A percentile compares a stretch with the other conserved stretches of the same genome.
Conservation (phyloP, 2,888 invertebrate genomes). For the Andrena flavipes region DNA sequence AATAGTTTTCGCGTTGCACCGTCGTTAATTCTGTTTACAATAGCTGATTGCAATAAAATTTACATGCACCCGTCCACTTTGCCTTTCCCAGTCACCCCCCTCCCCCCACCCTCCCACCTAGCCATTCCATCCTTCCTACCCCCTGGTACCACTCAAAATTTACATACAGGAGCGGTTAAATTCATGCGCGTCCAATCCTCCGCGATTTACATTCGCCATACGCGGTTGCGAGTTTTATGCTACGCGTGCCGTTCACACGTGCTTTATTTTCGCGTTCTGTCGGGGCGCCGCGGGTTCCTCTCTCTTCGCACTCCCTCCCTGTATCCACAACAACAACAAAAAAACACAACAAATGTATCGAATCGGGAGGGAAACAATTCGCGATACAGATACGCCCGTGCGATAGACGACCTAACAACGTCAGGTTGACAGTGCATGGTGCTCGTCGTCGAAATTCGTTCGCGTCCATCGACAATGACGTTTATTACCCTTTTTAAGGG, state of each 20-base stretch:
- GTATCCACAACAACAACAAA: neutral
- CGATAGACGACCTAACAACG: slow-evolving; percentile 27
- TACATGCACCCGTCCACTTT: slow-evolving; percentile 64
- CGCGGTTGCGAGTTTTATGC: slow-evolving; percentile 70
- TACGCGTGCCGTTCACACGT: slow-evolving; percentile 69
- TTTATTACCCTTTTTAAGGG: slow-evolving; percentile 54
- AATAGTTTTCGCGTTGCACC: slow-evolving; percentile 68
- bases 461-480: slow-evolving; percentile 44
- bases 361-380: slow-evolving; percentile 53
- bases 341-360: slow-evolving; percentile 27
- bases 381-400: slow-evolving; percentile 39
- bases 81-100: neutral
- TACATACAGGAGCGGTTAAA: slow-evolving; percentile 71
- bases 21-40: slow-evolving; percentile 74
- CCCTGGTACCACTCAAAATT: slow-evolving; percentile 57
- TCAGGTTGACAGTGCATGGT: neutral
- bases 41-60: slow-evolving; percentile 75
- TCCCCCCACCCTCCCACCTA: neutral
- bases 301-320: neutral
- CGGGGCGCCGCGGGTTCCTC: slow-evolving; percentile 8
- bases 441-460: slow-evolving; percentile 30
- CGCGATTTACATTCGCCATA: slow-evolving; percentile 73
- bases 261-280: slow-evolving; percentile 64
- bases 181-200: slow-evolving; percentile 69
- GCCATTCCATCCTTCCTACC: too few relatives aligned